These are phyloP conservation scores for Ursus arctos DNA, from an alignment of 2,113 vertebrate genomes.

Conservation along the genomic window DNA sequence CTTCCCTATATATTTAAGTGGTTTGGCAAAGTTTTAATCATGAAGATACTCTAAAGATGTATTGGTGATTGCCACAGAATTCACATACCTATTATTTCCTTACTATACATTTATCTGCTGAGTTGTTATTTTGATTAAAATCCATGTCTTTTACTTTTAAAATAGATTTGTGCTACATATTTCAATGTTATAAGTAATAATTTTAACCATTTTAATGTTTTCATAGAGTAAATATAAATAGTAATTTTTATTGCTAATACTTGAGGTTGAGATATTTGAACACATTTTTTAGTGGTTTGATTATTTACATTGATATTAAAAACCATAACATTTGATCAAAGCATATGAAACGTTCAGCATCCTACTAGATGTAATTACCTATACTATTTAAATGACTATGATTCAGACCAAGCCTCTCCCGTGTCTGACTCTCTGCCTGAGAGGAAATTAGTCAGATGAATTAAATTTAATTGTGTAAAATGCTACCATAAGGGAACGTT, in stretches of 20 bases:
- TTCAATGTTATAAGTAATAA: not conserved
- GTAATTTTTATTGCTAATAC: not conserved
- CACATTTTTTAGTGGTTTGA: not conserved
- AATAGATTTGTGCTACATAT: not conserved
- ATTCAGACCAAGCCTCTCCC: not conserved
- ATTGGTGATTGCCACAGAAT: not conserved
- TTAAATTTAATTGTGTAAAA: not conserved
- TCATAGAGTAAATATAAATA: not conserved
- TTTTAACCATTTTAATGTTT: not conserved
- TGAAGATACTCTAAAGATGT: not conserved
- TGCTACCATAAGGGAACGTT: not conserved
- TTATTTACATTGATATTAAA: conserved; percentile 33
- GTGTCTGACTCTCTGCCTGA: not conserved
- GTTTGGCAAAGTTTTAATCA: not conserved
- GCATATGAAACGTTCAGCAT: not conserved
- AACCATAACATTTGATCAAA: not conserved
- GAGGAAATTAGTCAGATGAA: not conserved
- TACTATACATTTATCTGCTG: not conserved
- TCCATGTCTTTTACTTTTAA: not conserved
- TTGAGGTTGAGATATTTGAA: not conserved
- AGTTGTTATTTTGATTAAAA: not conserved
- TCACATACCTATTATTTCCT: not conserved
- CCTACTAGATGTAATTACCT: not conserved
- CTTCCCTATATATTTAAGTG: not conserved
- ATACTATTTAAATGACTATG: not conserved